Base-by-base conservation (phyloP, 1,140 invertebrate genomes). In the Nasonia giraulti region DNA sequence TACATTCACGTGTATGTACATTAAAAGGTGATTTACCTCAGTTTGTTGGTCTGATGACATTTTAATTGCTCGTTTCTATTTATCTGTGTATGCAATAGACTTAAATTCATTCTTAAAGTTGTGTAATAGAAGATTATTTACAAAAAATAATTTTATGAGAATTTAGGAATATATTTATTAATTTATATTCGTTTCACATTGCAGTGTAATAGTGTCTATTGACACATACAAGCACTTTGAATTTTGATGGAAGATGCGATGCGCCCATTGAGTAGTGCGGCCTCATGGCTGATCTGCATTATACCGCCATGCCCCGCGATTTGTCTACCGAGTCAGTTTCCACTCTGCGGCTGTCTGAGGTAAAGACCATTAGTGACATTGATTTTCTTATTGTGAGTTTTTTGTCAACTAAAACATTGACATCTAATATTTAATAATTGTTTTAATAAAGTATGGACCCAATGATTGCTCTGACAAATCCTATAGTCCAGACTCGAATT, bases 261-360 rank as follows among this genome's bases (percentile, higher is more conserved):
- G 90, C 85, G 82, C 87, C 87, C 88, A 83, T 81, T 88, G 89
- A 89, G 85, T 83, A 85, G 76, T 84, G 76, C 85, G 33, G 86
- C 86, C 88, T 88, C 88, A 91, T 91, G 89, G 90, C 90, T 90
- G 88, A 92, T 85, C 93, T 94, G 93, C 93, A 93, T 89, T 94
- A 94, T 88, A 93, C 92, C 86, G 93, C 94, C 88, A 94, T 94
- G 90, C 92, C 93, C 75, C 90, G 91, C 76, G 93, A 94, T 89
- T 89, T 94, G 82, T 93, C 93, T 44, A 91, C 90, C 84, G 92
- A 94, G 82, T 93, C 92, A 87, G 90, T 94, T 81, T 91, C 93
- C 85, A 88, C 92, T 82, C 89, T 93, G 47, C 89, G 90, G 82
- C 90, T 94, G 78, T 90, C 91, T 84, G 91, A 94, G 90, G 93